A percentile compares a stretch with the other conserved stretches of the same genome.
These are phyloP conservation scores for Boulengeromyrus knoepffleri DNA, from an alignment of 2,113 vertebrate genomes.

Conservation along the genomic window DNA sequence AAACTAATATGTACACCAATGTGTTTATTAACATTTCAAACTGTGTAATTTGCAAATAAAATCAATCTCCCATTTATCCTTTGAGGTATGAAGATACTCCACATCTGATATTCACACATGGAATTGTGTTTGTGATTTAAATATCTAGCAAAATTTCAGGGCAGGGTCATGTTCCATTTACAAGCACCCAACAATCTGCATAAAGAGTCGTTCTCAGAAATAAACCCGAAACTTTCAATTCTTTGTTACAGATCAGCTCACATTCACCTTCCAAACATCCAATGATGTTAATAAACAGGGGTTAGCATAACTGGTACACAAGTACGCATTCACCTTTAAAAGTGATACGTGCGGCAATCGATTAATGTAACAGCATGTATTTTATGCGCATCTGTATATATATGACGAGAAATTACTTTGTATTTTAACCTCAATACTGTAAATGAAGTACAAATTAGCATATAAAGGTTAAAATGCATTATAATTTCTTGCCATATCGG, in stretches of 20 bases:
- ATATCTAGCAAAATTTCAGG: not conserved
- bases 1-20: not conserved
- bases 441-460: no score
- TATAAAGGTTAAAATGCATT: no score
- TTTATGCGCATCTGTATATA: no score
- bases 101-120: not conserved
- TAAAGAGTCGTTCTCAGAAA: not conserved
- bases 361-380: no score
- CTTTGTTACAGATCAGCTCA: not conserved
- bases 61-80: not conserved
- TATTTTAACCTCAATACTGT: no score
- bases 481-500: no score
- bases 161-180: not conserved
- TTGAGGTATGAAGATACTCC: conserved; percentile 1
- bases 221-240: no score
- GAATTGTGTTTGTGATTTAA: not conserved
- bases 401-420: no score
- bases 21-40: not conserved
- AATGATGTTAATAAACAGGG: not conserved
- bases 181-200: not conserved
- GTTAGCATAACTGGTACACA: no score
- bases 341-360: no score
- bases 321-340: no score
- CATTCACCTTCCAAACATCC: not conserved
- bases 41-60: not conserved